These are phyloP conservation scores for Aulostomus chinensis DNA, from an alignment of 2,797 vertebrate genomes.

Conservation along the genomic window DNA sequence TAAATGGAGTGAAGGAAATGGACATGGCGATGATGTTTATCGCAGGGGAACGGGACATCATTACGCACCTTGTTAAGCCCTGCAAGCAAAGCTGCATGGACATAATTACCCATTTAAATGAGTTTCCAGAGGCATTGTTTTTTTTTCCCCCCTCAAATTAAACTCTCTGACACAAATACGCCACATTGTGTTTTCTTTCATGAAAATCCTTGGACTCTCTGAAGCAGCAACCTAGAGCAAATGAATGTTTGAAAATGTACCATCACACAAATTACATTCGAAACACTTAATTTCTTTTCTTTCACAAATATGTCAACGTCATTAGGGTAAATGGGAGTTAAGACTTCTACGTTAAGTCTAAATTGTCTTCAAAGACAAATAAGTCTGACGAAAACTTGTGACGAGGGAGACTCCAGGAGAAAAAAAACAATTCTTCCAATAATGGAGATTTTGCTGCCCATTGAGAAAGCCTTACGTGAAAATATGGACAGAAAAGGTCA, in stretches of 20 bases:
- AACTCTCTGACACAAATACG: conserved; percentile 60
- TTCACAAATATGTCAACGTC: too few relatives aligned
- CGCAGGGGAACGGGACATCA: conserved; percentile 66
- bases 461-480: conserved; percentile 74
- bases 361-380: too few relatives aligned
- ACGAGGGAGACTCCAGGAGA: conserved; percentile 46
- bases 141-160: conserved; percentile 52
- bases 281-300: too few relatives aligned
- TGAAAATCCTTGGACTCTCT: conserved; percentile 28
- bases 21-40: conserved; percentile 71
- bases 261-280: conserved; percentile 8
- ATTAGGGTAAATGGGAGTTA: too few relatives aligned
- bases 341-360: too few relatives aligned
- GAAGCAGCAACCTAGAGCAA: conserved; percentile 4
- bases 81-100: conserved; percentile 59
- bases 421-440: conserved; percentile 65
- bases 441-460: conserved; percentile 70
- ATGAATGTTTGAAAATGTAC: conserved; percentile 13
- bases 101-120: conserved; percentile 75
- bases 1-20: conserved; percentile 68
- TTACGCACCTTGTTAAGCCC: conserved; percentile 77
- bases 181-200: conserved; percentile 45
- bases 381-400: conserved; percentile 37
- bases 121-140: conserved; percentile 63
- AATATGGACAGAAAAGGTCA: conserved; percentile 76